A percentile compares a stretch with the other conserved stretches of the same genome.
These are phyloP conservation scores for Zingel zingel DNA, from an alignment of 2,113 vertebrate genomes.

Conservation along the genomic window DNA sequence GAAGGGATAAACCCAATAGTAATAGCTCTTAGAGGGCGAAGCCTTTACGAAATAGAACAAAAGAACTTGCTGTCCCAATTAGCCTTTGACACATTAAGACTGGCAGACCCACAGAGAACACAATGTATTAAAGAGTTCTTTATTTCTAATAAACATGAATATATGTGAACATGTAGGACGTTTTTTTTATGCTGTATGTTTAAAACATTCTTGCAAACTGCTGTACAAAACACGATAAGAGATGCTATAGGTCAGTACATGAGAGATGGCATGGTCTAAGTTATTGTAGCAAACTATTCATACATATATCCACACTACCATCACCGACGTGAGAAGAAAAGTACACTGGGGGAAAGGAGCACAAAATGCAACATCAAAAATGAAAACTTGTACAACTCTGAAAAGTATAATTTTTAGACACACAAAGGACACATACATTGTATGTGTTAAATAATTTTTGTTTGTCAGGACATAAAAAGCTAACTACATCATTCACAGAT, in stretches of 20 bases:
- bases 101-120: conserved; percentile 28
- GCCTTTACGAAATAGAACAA: background rate
- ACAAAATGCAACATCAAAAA: conserved; percentile 81
- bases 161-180: conserved; percentile 63
- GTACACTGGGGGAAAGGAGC: conserved; percentile 56
- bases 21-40: too few relatives aligned
- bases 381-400: conserved; percentile 87
- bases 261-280: conserved; percentile 62
- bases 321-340: conserved; percentile 63
- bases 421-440: conserved; percentile 94
- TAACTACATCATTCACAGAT: conserved; percentile 94
- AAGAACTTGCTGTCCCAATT: conserved; percentile 41
- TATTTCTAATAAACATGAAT: conserved; percentile 82
- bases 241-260: conserved; percentile 64
- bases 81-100: conserved; percentile 39
- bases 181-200: conserved; percentile 56
- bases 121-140: conserved; percentile 75
- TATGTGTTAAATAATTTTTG: conserved; percentile 90
- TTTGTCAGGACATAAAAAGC: conserved; percentile 83
- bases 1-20: too few relatives aligned
- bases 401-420: conserved; percentile 83
- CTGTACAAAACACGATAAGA: conserved; percentile 70
- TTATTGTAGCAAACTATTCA: conserved; percentile 69
- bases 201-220: conserved; percentile 70
- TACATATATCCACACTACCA: conserved; percentile 63